Evolutionary conservation across 2,113 vertebrate genomes (phyloP), one percentile per base, ranked within the genome.

Genomic region (Anguilla rostrata): DNA sequence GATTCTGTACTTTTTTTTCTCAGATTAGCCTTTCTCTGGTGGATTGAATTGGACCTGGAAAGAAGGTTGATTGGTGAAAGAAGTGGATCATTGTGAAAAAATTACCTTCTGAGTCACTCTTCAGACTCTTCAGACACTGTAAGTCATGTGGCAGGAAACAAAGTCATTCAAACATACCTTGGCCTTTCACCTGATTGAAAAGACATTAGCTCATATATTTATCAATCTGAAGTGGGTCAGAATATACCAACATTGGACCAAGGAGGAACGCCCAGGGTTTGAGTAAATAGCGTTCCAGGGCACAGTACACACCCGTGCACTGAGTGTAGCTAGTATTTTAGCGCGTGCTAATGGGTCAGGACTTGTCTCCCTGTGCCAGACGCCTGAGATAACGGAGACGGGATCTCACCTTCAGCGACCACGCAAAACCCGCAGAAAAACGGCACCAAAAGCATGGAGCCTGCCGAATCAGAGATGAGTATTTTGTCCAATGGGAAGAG

Each of bases 401-500:
- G 84, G 20, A 84, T 85, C 80, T 18, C 39, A 85, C 49, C 80
- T 8, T 66, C 18, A 26, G 12, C 86, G 86, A 53, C 41, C 83
- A 79, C 57, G 86, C 14, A 71, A 9, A 66, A 86, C 11, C 80
- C 81, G 5, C 53, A 18, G 40, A 83, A 14, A 86, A 41, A 43
- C 53, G 16, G 60, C 60, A 49, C 83, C 83, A 89, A 82, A 81
- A 90, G 5, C 87, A 96, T 96, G 95, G 95, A 95, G 22, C 82
- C 90, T 1, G 79, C 91, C 80, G 89, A 95, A 86, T 95, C 95
- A 82, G 95, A 96, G 89, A 94, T 93, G 92, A 95, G 92, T 86
- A 94, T 96, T 87, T 88, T 96, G 53, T 89, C 94, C 87, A 96
- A 96, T 0, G 95, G 95, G 46, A 96, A 95, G 91, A 86, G 88